Evolutionary conservation across 2,888 invertebrate species (phyloP).

Genomic region (Lottia gigantea): DNA sequence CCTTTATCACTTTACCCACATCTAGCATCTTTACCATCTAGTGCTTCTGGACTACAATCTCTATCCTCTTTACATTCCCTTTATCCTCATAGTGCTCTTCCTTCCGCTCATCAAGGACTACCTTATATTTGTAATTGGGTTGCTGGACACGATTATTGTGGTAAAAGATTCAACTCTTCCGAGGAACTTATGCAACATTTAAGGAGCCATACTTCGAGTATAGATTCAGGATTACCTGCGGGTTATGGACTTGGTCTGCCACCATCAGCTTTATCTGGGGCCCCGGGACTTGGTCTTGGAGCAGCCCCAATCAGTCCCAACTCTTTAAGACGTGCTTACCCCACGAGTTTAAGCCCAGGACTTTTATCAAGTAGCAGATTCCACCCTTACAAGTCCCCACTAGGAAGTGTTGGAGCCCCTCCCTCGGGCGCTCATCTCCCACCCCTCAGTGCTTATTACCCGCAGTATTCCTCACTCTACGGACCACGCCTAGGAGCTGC

Average conservation of each 20-base stretch:
- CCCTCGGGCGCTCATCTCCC: conserved; percentile 75
- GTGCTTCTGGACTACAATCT: conserved; percentile 51
- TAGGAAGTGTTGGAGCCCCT: conserved; percentile 70
- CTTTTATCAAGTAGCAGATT: conserved; percentile 85
- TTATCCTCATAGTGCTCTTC: conserved; percentile 45
- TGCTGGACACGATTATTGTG: conserved; percentile 85
- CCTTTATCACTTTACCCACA: conserved; percentile 51
- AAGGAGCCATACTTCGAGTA: conserved; percentile 81
- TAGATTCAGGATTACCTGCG: conserved; percentile 67
- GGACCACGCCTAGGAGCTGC: conserved; percentile 71
- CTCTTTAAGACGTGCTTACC: conserved; percentile 82
- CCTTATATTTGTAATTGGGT: conserved; percentile 91
- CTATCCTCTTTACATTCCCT: conserved; percentile 49
- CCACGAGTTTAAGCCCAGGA: conserved; percentile 80
- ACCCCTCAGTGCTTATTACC: conserved; percentile 69
- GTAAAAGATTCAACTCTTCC: conserved; percentile 90
- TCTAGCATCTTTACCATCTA: conserved; percentile 44
- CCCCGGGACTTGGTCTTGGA: conserved; percentile 14
- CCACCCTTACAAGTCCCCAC: conserved; percentile 88
- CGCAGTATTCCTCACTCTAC: conserved; percentile 86
- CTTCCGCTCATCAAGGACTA: conserved; percentile 47
- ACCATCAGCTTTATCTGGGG: conserved; percentile 40
- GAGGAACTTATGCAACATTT: conserved; percentile 94
- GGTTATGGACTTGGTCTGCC: conserved; percentile 53
- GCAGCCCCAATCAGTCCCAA: conserved; percentile 70